Base-by-base conservation (phyloP, 2,888 invertebrate species). In the Ametastegia equiseti region DNA sequence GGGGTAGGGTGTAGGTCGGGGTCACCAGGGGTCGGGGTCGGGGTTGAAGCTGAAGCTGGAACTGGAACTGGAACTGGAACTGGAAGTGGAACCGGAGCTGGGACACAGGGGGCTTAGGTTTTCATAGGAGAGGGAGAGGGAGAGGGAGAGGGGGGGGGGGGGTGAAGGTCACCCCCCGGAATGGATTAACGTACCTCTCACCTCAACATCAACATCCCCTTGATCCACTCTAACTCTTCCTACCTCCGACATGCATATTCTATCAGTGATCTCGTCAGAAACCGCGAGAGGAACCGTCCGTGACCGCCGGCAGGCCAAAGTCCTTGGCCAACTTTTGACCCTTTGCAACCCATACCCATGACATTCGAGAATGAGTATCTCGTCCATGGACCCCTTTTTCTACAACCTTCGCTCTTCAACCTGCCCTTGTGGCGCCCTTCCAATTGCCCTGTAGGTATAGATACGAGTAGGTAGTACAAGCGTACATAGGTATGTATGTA, bases 241-340 rank as follows among this genome's bases (percentile, higher is more conserved):
- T 86, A 86, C 86, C 86, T 84, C 86, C 86, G 85, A 84, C 87
- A 89, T 90, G 88, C 88, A 89, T 90, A 90, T 90, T 89, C 88
- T 87, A 90, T 89, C 87, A 86, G 85, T 84, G 84, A 86, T 84
- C 86, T 84, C 86, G 86, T 85, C 86, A 81, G 83, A 88, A 89
- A 88, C 88, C 88, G 86, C 50, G 33, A 19, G 33, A 54, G 50
- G 54, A 75, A 54, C 75, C 36, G 50, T 54, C 33, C 50, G 50
- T 54, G 54, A 33, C 75, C 36, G 36, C 50, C 54, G 33, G 75
- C 11, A 33, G 54, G 54, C 54, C 33, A 36, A 71, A 71, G 30
- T 75, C 75, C 75, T 75, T 15, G 2, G 75, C n/a, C 50, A 75
- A 75, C 50, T 75, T 54, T 54, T 75, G 75, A 75, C 75, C 50